phyloP scores from a whole-genome alignment of 2,113 vertebrate genomes.

The Mastomys coucha region DNA sequence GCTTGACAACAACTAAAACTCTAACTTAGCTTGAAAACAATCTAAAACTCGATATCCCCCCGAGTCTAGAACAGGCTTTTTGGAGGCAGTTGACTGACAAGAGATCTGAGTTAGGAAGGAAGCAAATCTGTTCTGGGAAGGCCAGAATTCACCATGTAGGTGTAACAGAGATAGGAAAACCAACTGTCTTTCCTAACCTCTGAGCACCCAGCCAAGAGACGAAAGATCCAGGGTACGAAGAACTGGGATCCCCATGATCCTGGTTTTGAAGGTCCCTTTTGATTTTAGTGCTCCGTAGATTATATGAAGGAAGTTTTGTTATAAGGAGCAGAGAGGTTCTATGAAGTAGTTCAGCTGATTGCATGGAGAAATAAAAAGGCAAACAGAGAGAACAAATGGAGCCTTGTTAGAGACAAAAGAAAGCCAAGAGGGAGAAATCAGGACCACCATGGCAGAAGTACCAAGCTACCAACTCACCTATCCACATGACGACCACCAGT shows the following conservation, averaged over 20 bases:
- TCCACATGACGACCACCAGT: background rate
- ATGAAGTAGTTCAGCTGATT: background rate
- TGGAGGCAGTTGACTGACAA: background rate
- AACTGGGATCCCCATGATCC: rapidly evolving
- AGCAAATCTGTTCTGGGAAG: background rate
- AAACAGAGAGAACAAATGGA: background rate
- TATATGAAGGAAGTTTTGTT: background rate
- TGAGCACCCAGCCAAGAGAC: background rate
- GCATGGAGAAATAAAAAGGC: background rate
- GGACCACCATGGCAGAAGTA: background rate
- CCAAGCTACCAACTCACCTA: background rate
- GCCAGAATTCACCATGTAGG: background rate
- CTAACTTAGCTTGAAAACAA: too few species aligned
- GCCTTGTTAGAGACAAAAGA: background rate
- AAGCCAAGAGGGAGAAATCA: background rate
- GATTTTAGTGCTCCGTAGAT: background rate
- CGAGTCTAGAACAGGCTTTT: background rate
- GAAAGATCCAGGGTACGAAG: background rate
- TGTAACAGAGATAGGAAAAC: too few species aligned
- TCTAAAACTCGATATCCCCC: background rate
- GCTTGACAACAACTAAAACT: background rate
- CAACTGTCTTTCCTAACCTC: background rate
- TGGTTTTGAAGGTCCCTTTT: background rate
- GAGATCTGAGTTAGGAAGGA: background rate
- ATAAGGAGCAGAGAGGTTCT: background rate